Evolutionary conservation across 2,888 invertebrate genomes (phyloP).

Genomic region (Resseliella maxima): DNA sequence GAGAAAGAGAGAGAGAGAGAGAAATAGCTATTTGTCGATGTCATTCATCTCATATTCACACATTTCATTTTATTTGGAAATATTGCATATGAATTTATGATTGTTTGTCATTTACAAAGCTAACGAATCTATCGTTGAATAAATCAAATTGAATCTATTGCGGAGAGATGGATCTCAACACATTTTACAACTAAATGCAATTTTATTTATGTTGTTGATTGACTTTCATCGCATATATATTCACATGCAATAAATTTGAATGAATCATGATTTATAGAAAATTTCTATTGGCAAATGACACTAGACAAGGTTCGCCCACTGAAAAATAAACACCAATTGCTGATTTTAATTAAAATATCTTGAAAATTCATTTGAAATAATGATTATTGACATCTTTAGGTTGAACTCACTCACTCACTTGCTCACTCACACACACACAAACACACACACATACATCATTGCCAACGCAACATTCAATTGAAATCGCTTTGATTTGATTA

Average conservation of each 20-base stretch:
- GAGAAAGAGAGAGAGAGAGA: no score
- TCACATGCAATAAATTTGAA: not conserved
- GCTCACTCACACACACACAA: not conserved
- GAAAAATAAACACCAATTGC: not conserved
- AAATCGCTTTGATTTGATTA: not conserved
- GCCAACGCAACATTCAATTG: not conserved
- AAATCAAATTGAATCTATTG: constrained; percentile 10
- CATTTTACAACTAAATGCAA: not conserved
- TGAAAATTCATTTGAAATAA: not conserved
- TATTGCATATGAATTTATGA: not conserved
- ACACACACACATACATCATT: not conserved
- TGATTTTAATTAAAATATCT: not conserved
- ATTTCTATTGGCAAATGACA: no score
- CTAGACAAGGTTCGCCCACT: not conserved
- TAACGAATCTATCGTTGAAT: not conserved
- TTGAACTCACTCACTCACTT: not conserved
- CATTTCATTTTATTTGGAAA: not conserved
- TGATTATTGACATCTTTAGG: not conserved
- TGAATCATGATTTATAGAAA: no score
- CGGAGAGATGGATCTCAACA: not conserved
- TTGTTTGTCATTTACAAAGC: not conserved
- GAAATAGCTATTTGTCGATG: no score
- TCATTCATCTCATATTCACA: not conserved
- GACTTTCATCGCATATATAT: not conserved
- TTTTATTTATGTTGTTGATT: not conserved